Evolutionary conservation across 2,113 vertebrate genomes (phyloP), one percentile per base, ranked within the genome.

Genomic region (Pagrus major): DNA sequence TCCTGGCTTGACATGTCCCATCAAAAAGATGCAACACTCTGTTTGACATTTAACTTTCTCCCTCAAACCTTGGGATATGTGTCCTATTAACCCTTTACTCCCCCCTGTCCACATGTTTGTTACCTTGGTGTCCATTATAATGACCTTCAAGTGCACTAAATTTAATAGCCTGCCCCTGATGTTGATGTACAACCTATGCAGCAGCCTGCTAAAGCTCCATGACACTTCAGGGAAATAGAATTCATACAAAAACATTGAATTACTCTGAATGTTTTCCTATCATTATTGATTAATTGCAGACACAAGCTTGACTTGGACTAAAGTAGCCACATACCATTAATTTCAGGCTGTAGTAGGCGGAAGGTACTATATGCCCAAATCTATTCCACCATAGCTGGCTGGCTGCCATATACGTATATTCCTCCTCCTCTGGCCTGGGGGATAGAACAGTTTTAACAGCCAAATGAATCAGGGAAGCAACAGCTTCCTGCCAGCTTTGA

Each of bases 401-500:
- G 6, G 12, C 39, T 85, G 72, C 86, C 87, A 86, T 46, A 16
- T 60, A 18, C 33, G 2, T 78, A 70, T 80, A 69, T 69, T 56
- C 27, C 49, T 78, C 71, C 56, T 76, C 67, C 58, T 77, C 63
- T 35, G 63, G 77, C 31, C 71, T 71, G 44, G 64, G 79, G 82
- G 84, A 87, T 84, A 84, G 88, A 82, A 88, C 54, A 9, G 67
- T 85, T 87, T 91, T 84, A 88, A 84, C 78, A 89, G 85, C 82
- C 86, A 90, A 91, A 92, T 89, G 78, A 92, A 90, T 91, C 67
- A 85, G 78, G 68, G 81, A 74, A 65, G 84, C 73, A 89, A 85
- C 51, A 85, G 80, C 81, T 85, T 84, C 86, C 84, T 89, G 85
- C 75, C 90, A 89, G 85, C 87, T 91, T 85, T 91, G 90, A 93